Percentiles rank a stretch among this genome's conserved stretches.
phyloP scores from a whole-genome alignment of 2,888 invertebrate genomes.

The Melanchra persicariae region DNA sequence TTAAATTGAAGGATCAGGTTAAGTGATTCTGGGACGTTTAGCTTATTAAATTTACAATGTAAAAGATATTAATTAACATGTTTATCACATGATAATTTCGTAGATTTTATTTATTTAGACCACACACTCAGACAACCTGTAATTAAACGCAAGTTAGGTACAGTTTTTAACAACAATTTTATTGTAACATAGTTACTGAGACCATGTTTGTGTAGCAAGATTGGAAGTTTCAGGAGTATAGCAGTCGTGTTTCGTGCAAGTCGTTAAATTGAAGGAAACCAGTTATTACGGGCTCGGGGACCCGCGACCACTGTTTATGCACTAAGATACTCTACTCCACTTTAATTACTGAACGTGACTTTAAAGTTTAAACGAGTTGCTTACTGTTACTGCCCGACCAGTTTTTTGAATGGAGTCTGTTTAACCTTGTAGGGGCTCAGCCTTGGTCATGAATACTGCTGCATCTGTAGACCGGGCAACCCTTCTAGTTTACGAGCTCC shows the following conservation, averaged over 20 bases:
- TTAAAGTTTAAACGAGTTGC: constrained; percentile 11
- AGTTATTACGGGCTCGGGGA: constrained; percentile 36
- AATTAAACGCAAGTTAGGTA: not conserved
- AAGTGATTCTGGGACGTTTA: not conserved
- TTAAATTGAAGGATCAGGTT: not conserved
- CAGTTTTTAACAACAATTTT: constrained; percentile 12
- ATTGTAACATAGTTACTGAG: constrained; percentile 20
- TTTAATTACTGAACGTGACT: constrained; percentile 54
- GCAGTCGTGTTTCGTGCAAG: constrained; percentile 22
- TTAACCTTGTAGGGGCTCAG: not conserved
- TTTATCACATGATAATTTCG: constrained; percentile 6
- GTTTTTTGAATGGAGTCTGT: not conserved
- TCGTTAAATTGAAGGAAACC: constrained; percentile 47
- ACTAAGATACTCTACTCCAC: constrained; percentile 33
- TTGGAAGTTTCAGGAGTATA: constrained; percentile 28
- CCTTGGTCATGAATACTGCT: constrained; percentile 26
- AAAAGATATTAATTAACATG: constrained; percentile 14
- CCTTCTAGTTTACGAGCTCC: constrained; percentile 35
- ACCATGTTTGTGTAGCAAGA: constrained; percentile 12
- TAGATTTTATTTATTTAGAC: constrained; percentile 15
- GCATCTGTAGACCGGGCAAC: constrained; percentile 34
- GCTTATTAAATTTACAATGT: not conserved
- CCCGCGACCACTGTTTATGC: constrained; percentile 47
- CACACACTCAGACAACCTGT: constrained; percentile 3
- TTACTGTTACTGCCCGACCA: not conserved